These are phyloP conservation scores for Daphoenositta chrysoptera DNA, from an alignment of 2,113 vertebrate species.

Conservation along the genomic window DNA sequence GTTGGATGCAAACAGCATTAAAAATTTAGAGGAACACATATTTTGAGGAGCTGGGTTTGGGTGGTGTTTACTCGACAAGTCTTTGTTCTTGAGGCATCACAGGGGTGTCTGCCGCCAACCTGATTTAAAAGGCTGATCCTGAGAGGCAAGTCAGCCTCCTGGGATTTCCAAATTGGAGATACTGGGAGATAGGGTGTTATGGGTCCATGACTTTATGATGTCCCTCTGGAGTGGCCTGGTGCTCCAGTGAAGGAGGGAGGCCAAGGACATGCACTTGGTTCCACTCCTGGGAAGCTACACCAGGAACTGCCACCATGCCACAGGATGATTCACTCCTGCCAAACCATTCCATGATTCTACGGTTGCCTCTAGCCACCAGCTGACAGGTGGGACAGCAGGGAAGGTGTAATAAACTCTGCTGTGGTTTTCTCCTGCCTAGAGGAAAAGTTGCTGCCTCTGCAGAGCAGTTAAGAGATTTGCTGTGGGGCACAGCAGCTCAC, in stretches of 20 bases:
- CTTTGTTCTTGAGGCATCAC: conserved; percentile 46
- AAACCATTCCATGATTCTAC: neutral
- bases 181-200: neutral
- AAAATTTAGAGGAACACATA: conserved; percentile 47
- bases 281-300: neutral
- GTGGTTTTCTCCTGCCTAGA: neutral
- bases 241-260: neutral
- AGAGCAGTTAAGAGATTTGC: neutral
- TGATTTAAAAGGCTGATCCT: conserved; percentile 45
- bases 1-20: conserved; percentile 51
- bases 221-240: neutral
- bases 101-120: conserved; percentile 34
- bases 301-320: neutral
- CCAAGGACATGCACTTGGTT: neutral
- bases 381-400: neutral
- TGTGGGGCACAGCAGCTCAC: neutral
- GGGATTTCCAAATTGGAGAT: neutral
- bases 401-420: neutral
- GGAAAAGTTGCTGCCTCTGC: neutral
- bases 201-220: neutral
- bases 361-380: neutral
- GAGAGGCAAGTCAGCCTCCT: neutral
- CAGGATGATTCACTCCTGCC: neutral
- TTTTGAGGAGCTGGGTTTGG: conserved; percentile 41
- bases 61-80: conserved; percentile 22